These are phyloP conservation scores for Urosaurus nigricauda DNA, from an alignment of 2,797 vertebrate genomes.

Conservation along the genomic window DNA sequence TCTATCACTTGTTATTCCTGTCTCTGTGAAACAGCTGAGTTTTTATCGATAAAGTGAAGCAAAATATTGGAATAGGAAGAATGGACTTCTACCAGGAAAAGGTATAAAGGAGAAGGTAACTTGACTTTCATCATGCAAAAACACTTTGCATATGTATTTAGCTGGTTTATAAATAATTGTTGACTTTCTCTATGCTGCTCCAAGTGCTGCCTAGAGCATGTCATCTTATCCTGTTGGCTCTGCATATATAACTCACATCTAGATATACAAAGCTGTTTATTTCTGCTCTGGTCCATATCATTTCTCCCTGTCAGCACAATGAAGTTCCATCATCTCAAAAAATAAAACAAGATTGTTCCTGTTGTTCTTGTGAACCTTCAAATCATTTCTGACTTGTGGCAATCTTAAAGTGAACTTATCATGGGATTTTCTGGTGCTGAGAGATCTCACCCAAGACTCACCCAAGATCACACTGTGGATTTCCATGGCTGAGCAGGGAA, in stretches of 20 bases:
- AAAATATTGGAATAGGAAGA: not conserved
- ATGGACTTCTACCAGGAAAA: not conserved
- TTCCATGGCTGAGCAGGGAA: too few species aligned
- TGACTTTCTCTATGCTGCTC: not conserved
- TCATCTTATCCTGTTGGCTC: not conserved
- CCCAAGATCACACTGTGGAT: too few species aligned
- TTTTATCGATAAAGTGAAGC: not conserved
- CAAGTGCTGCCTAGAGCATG: not conserved
- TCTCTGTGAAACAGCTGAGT: constrained; percentile 1
- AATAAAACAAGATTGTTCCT: constrained; percentile 74
- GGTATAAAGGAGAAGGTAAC: not conserved
- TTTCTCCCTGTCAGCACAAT: not conserved
- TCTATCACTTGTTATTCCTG: not conserved
- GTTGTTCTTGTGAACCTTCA: too few species aligned
- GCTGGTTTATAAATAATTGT: not conserved
- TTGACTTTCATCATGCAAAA: not conserved
- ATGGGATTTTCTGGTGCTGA: too few species aligned
- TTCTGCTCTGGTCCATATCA: not conserved
- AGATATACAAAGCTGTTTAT: not conserved
- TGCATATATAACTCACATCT: constrained; percentile 1
- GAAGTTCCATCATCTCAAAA: constrained; percentile 42
- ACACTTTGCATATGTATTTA: not conserved
- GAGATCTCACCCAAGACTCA: too few species aligned
- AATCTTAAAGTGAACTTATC: too few species aligned
- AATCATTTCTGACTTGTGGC: too few species aligned